Conservation (phyloP, 2,113 vertebrate species). For the Nyctibius bracteatus region DNA sequence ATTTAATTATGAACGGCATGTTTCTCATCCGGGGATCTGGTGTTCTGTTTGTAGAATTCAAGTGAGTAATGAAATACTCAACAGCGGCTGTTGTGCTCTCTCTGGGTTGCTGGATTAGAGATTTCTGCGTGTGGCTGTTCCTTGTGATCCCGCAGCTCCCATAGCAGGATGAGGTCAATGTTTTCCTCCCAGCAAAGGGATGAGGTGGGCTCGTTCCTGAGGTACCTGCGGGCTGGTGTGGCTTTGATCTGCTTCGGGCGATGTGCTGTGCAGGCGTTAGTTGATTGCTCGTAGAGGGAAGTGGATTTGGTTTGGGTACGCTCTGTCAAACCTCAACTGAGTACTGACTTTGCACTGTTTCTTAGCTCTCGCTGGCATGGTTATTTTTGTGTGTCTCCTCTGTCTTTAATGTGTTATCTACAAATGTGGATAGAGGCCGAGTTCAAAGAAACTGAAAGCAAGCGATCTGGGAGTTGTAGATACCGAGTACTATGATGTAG, state of each 20-base stretch:
- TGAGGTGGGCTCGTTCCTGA: background rate
- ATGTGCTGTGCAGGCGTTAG: background rate
- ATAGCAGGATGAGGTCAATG: rapidly evolving
- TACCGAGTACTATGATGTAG: rapidly evolving
- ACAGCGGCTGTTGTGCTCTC: background rate
- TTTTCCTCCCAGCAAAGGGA: rapidly evolving
- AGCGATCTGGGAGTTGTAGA: background rate
- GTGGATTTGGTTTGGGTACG: background rate
- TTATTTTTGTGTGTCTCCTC: background rate
- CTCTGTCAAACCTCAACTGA: background rate
- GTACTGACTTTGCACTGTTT: background rate
- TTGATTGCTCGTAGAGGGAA: background rate
- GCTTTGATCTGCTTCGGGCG: rapidly evolving
- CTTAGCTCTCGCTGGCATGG: background rate
- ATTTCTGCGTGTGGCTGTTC: background rate
- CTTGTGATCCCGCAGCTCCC: rapidly evolving
- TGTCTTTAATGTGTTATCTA: background rate
- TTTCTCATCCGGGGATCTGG: background rate
- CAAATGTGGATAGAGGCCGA: background rate
- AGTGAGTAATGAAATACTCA: background rate
- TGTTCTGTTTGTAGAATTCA: background rate
- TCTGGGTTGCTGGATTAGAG: background rate
- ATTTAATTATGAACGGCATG: background rate
- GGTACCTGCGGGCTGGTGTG: background rate
- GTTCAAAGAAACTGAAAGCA: slow-evolving; percentile 38